Evolutionary conservation across 37 sponge, comb jelly and placozoan species (phyloP), one percentile per base, ranked within the genome.

Genomic region (Agelas oroides): DNA sequence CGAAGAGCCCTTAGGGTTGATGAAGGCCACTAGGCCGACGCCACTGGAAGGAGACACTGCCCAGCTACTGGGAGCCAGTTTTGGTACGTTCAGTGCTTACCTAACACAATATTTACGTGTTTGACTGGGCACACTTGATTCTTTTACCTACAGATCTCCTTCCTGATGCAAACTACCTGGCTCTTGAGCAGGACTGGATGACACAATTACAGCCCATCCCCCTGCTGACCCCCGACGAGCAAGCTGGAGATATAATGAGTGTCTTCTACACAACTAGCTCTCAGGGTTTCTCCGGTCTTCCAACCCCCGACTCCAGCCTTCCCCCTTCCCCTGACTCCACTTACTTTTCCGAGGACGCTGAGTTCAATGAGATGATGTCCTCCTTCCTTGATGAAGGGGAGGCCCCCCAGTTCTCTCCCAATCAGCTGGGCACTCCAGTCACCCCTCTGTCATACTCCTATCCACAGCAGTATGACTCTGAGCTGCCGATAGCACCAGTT

Each of bases 241-340:
- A 76, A 31, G 77, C 30, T 19, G 31, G 38, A 59, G 77, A 76
- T 23, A n/a, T n/a, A n/a, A n/a, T n/a, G n/a, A n/a, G n/a, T n/a
- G 38, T 76, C 61, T 18, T 3, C 5, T 31, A 59, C 77, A 14
- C 70, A 56, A 56, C 58, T 18, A 19, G 17, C 58, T 19, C 58
- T 56, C 58, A 15, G 15, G 15, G 18, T 18, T 19, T 18, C 15
- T 19, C 58, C 58, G 15, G 11, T 56, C 17, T 56, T 15, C 58
- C 23, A 19, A 70, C 70, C 12, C 70, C 70, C 20, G 70, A 35
- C 64, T 13, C 64, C 69, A 65, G 64, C 80, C 28, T 27, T 25
- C 35, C 63, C 54, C 36, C 65, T 55, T 24, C 52, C 40, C 69
- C 68, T 28, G 2, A 40, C 67, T 64, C 52, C 69, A 32, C 54